phyloP scores from a whole-genome alignment of 2,113 vertebrate species.

The Aspiorhynchus laticeps region DNA sequence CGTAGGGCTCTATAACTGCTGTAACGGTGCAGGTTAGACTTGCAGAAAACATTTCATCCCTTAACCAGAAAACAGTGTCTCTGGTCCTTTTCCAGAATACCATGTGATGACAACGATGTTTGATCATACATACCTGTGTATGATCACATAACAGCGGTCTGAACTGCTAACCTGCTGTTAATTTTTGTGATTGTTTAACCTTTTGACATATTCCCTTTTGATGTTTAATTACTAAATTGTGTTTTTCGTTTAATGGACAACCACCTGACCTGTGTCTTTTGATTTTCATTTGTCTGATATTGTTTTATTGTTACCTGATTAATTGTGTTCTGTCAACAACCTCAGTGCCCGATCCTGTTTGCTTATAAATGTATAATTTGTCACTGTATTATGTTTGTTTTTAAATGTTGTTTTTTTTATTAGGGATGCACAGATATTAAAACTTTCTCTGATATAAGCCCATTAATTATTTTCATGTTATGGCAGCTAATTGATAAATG shows the following conservation, averaged over 20 bases:
- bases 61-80: conserved; percentile 37
- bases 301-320: conserved; percentile 9
- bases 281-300: conserved; percentile 48
- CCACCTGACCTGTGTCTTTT: conserved; percentile 53
- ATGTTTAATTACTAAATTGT: neutral
- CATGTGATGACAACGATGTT: conserved; percentile 49
- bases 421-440: conserved; percentile 8
- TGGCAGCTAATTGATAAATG: neutral
- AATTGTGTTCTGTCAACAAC: neutral
- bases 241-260: conserved; percentile 42
- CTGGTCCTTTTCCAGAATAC: conserved; percentile 69
- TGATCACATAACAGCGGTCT: conserved; percentile 14
- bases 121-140: conserved; percentile 11
- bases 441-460: neutral
- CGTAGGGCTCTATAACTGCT: neutral
- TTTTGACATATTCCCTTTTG: neutral
- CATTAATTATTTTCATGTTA: neutral
- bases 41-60: conserved; percentile 31
- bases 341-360: conserved; percentile 12
- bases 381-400: neutral
- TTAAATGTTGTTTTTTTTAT: neutral
- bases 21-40: neutral
- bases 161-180: conserved; percentile 26
- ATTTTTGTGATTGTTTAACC: conserved; percentile 14
- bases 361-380: neutral